Evolutionary conservation across 2,113 vertebrate species (phyloP).

Genomic region (Illadopsis cleaveri): DNA sequence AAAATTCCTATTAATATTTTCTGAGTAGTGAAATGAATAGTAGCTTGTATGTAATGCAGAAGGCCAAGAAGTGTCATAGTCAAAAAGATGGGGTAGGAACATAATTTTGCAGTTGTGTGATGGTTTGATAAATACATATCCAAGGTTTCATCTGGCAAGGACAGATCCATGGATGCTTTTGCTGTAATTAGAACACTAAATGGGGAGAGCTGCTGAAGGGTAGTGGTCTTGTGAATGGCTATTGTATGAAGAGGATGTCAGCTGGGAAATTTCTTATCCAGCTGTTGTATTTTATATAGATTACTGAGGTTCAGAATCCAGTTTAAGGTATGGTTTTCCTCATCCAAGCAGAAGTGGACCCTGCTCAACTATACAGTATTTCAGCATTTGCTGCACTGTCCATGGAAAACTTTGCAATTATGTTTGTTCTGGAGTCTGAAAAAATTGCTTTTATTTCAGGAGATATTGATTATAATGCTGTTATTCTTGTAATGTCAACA

Average conservation of each 20-base stretch:
- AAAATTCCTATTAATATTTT: not conserved
- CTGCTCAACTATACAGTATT: not conserved
- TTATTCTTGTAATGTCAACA: not conserved
- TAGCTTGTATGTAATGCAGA: not conserved
- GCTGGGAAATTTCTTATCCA: not conserved
- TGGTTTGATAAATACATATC: not conserved
- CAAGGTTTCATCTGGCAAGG: not conserved
- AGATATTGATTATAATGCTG: not conserved
- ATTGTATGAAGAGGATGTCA: not conserved
- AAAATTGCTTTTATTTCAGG: not conserved
- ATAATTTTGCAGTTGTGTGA: not conserved
- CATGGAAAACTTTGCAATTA: not conserved
- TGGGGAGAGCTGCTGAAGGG: not conserved
- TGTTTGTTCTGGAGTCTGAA: not conserved
- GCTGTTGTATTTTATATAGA: not conserved
- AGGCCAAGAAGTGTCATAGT: not conserved
- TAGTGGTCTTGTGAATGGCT: not conserved
- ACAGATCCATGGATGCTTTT: not conserved
- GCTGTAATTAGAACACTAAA: not conserved
- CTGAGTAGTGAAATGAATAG: not conserved
- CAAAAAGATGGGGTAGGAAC: not conserved
- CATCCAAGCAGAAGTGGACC: not conserved
- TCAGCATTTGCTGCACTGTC: not conserved
- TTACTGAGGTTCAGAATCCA: not conserved
- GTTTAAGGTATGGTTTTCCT: not conserved